These are phyloP conservation scores for Ictalurus furcatus DNA, from an alignment of 2,113 vertebrate genomes.

Conservation along the genomic window DNA sequence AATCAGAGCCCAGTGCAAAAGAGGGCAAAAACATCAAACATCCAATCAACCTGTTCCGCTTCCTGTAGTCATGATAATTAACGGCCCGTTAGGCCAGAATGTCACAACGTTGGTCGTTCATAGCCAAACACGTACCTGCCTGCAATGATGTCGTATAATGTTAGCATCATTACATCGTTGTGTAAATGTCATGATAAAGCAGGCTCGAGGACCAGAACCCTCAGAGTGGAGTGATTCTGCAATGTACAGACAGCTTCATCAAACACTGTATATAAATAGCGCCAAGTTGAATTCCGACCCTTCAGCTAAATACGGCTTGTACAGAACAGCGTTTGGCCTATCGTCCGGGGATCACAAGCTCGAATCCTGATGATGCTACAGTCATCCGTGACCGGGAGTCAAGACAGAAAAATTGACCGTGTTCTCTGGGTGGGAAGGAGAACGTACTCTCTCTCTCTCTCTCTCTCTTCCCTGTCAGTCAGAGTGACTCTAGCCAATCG, in stretches of 20 bases:
- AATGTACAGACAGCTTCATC: neutral
- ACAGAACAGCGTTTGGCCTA: neutral
- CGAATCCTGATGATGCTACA: neutral
- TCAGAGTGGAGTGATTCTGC: neutral
- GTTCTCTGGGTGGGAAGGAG: neutral
- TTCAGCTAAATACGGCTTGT: neutral
- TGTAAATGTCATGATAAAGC: conserved; percentile 26
- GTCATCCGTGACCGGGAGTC: neutral
- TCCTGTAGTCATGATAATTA: conserved; percentile 51
- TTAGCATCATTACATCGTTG: neutral
- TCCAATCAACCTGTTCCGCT: conserved; percentile 47
- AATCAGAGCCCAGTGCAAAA: conserved; percentile 41
- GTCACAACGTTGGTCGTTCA: conserved; percentile 45
- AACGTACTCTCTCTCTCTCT: too few species aligned
- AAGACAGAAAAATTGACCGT: too few species aligned
- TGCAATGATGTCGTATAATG: neutral
- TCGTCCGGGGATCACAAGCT: neutral
- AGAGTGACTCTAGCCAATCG: neutral
- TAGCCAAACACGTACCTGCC: conserved; percentile 15
- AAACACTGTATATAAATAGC: neutral
- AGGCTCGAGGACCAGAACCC: neutral
- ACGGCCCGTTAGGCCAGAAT: conserved; percentile 30
- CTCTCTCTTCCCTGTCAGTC: neutral
- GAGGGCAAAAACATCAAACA: conserved; percentile 43
- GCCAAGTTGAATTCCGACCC: neutral